Evolutionary conservation across 2,888 invertebrate species (phyloP).

Genomic region (Erebia aethiops): DNA sequence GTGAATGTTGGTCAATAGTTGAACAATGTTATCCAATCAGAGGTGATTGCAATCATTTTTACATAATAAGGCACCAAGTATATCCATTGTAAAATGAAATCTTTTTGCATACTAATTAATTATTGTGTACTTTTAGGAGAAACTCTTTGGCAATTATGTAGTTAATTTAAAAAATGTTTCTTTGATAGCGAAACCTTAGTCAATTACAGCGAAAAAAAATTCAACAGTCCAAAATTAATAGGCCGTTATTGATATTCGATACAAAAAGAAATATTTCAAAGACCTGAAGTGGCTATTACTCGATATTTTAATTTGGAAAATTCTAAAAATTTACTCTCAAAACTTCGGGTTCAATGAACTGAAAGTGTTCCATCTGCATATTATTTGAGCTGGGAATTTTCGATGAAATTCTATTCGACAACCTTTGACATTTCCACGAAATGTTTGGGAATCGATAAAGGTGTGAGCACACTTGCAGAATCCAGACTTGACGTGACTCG

Average conservation of each 20-base stretch:
- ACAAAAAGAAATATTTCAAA: slow-evolving; percentile 2
- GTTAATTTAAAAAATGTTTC: too few relatives aligned
- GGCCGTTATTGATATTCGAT: background rate
- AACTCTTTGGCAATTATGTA: background rate
- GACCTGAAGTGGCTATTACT: background rate
- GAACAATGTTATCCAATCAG: too few relatives aligned
- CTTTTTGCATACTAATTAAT: too few relatives aligned
- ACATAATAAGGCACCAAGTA: too few relatives aligned
- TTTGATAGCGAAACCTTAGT: background rate
- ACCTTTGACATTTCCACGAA: background rate
- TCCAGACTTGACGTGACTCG: too few relatives aligned
- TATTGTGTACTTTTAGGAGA: too few relatives aligned
- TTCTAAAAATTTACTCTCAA: background rate
- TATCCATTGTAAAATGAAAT: too few relatives aligned
- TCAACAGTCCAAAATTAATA: background rate
- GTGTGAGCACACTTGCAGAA: background rate
- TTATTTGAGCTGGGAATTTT: background rate
- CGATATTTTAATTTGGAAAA: background rate
- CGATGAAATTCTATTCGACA: slow-evolving; percentile 1
- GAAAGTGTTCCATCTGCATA: background rate
- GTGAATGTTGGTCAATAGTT: too few relatives aligned
- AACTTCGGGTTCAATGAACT: background rate
- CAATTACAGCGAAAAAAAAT: background rate
- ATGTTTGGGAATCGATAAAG: background rate
- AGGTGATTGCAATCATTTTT: too few relatives aligned